Base-by-base conservation (phyloP, 1,140 invertebrate species). In the Venturia canescens region DNA sequence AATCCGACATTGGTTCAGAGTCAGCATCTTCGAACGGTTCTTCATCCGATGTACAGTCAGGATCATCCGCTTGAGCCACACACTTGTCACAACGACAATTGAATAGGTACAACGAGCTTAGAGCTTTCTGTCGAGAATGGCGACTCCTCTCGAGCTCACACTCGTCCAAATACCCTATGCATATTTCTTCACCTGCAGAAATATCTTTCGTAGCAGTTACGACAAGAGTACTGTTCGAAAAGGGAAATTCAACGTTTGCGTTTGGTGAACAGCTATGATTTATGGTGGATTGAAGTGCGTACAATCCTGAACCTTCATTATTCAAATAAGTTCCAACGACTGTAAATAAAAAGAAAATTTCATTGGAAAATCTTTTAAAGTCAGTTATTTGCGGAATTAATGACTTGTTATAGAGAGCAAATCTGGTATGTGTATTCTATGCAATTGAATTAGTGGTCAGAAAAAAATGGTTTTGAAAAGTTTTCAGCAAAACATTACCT, bases 261-360 rank as follows among this genome's bases (percentile, higher is more conserved):
- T 98, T 99, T 6, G 98, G 97, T 0, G 93, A 88, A 89, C 98
- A 99, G 88, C 97, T 98, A 90, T 99, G 98, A 92, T 99, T 99
- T 77, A 96, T 95, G 48, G 95, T 93, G 88, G 97, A 98, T 89
- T 99, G 98, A 0, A 96, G 84, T 21, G 93, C 86, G 91, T 97
- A 99, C 0, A 99, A 91, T 1, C 96, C 98, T 21, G 97, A 98
- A 1, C 98, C 98, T 93, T 99, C 98, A 90, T 96, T 98, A 89
- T 99, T 97, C 18, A 99, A 89, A 90, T 99, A 99, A 80, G 94
- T 93, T 23, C 97, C 98, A 66, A 96, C 95, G 89, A 96, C 97
- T 98, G 89, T 34, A 86, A 87, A 83, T 85, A 83, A 79, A 29
- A 83, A 16, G 69, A n/a, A 38, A 13, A 80, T 11, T 13, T 3